These are phyloP conservation scores for Parazoanthus swiftii DNA, from an alignment of 92 coral and sea anemone genomes.

Conservation along the genomic window DNA sequence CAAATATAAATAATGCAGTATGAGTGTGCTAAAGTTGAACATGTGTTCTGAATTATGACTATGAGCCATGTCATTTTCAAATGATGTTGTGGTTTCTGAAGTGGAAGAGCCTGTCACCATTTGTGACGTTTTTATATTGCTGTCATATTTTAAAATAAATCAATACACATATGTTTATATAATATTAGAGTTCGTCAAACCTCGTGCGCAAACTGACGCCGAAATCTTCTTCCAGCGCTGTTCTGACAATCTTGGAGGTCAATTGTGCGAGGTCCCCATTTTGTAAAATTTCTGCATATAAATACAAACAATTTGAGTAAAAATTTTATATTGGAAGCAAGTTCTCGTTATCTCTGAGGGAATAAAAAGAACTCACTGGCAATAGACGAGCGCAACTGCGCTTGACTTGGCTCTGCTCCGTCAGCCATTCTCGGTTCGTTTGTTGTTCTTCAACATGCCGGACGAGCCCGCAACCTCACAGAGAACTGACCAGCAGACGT, in stretches of 20 bases:
- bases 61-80: too few species aligned
- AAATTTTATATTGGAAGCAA: neutral
- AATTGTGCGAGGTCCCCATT: conserved; percentile 75
- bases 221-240: conserved; percentile 70
- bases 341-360: neutral
- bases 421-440: conserved; percentile 21
- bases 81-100: too few species aligned
- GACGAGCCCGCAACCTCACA: neutral
- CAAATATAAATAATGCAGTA: too few species aligned
- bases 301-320: neutral
- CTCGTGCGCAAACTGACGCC: conserved; percentile 65
- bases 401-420: neutral
- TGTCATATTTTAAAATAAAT: too few species aligned
- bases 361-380: conserved; percentile 14
- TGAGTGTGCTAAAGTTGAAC: too few species aligned
- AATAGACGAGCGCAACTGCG: conserved; percentile 31
- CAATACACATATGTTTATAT: too few species aligned
- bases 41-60: too few species aligned
- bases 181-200: conserved; percentile 43
- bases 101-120: too few species aligned
- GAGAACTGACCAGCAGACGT: neutral
- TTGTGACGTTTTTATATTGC: too few species aligned
- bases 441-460: conserved; percentile 12
- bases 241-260: conserved; percentile 87
- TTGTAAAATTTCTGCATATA: conserved; percentile 69